Conservation (phyloP, 2,113 vertebrate genomes). For the Fulmarus glacialis region DNA sequence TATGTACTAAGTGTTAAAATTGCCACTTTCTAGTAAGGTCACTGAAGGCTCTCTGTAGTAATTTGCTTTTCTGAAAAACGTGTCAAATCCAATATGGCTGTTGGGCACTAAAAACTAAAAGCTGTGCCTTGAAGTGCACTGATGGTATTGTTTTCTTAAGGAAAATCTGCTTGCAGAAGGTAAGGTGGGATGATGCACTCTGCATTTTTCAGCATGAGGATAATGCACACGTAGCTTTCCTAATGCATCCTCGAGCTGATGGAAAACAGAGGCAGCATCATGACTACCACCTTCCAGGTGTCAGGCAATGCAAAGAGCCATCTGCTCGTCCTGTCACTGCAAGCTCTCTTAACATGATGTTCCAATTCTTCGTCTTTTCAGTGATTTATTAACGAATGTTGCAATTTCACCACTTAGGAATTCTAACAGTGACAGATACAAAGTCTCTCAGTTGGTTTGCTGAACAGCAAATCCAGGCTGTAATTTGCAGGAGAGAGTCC, state of each 20-base stretch:
- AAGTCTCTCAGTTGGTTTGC: not conserved
- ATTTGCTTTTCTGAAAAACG: not conserved
- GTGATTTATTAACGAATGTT: not conserved
- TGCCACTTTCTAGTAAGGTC: not conserved
- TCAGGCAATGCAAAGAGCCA: not conserved
- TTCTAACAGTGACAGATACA: not conserved
- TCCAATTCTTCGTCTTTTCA: not conserved
- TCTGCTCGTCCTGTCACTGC: not conserved
- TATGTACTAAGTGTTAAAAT: not conserved
- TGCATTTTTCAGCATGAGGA: not conserved
- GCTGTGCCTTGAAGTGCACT: not conserved
- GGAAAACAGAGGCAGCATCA: not conserved
- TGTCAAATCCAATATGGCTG: not conserved
- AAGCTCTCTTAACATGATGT: not conserved
- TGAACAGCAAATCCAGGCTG: not conserved
- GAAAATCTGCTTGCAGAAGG: not conserved
- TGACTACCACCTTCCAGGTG: not conserved
- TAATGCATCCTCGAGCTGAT: not conserved
- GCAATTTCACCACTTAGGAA: not conserved
- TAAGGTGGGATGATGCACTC: not conserved
- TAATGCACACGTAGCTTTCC: not conserved
- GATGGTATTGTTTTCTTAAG: not conserved
- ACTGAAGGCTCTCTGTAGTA: not conserved
- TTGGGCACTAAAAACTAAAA: not conserved
- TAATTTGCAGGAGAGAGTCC: not conserved